Base-by-base conservation (phyloP, 2,888 invertebrate species). In the Eristalinus sepulchralis region DNA sequence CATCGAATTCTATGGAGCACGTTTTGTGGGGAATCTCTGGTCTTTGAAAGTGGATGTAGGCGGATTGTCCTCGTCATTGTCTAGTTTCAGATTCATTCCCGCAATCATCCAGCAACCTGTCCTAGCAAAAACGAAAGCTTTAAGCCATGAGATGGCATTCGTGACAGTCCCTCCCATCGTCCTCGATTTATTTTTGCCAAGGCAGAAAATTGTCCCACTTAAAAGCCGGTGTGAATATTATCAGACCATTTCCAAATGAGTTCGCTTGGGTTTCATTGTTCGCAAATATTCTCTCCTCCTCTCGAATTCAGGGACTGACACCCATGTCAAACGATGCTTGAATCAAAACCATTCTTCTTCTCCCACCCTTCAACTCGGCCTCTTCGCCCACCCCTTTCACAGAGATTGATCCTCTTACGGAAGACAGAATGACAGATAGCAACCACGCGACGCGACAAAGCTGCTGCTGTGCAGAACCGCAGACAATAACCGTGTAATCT, bases 401-500 rank as follows among this genome's bases (percentile, higher is more conserved):
- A 47, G 47, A 17, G 47, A 47, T 47, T 47, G 47, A 47, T 47
- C 47, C 47, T 47, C 47, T 47, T 47, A 47, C 47, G 47, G 17
- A 17, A 47, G 47, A 47, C 47, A 47, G 47, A 47, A 47, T 47
- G 47, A 47, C 47, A 47, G 47, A 47, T 47, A 47, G 47, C 17
- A 47, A 47, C 17, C 47, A 47, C 47, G 47, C 17, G 47, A 47
- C 47, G 47, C 17, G 47, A 47, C 47, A n/a, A 47, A 47, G 47
- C 27, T 39, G 39, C 57, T 22, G 4, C 47, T 39, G 47, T 27
- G 31, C 66, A 22, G 27, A 70, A 33, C 11, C n/a, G 22, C 68
- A 73, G 64, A 64, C 70, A 76, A 76, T 70, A 64, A n/a, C 47
- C 47, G 8, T 47, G 47, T 55, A 73, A 77, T 82, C 68, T 17